Base-by-base conservation (phyloP, 2,888 invertebrate species). In the Ptychoptera contaminata region DNA sequence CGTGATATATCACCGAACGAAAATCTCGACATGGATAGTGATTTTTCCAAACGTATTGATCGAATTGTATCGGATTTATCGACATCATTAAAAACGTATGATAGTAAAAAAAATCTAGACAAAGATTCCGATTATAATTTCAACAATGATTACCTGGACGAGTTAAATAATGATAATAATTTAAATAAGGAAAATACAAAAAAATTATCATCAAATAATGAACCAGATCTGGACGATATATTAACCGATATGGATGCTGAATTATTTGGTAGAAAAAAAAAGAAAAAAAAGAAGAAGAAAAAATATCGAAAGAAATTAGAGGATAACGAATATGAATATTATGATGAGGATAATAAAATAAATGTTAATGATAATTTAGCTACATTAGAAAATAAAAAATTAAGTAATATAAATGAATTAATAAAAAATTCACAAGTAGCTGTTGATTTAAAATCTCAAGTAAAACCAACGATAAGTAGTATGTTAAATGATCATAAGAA, bases 251-350 rank as follows among this genome's bases (percentile, higher is more conserved):
- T n/a, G 8, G 35, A 35, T 7, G 40, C 15, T n/a, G 37, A 41
- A 30, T 9, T 44, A 16, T 35, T 40, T 29, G 35, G 40, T 16
- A 43, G 5, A 37, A 46, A 12, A n/a, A 31, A 2, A 11, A 43
- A 16, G 42, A 34, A 30, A 39, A 42, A 35, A 36, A 37, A 31
- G 30, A 36, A 36, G 38, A 48, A 29, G 42, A 45, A 8, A 14
- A 42, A 34, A 4, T 46, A 47, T 2, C 43, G 32, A 12, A 40
- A 44, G 7, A 32, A 49, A 12, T 40, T 47, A 29, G 12, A 45
- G 1, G 39, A 46, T 1, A 37, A 40, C n/a, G 43, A 47, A 1
- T 46, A 46, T 39, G 34, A 36, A 8, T 43, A 49, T 4, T 44
- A 45, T n/a, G 40, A 39, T 38, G 45, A 43, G 9, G 44, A 45